Percentiles rank a stretch among this genome's conserved stretches.
These are phyloP conservation scores for Drosophila lacicola DNA, from an alignment of 2,888 invertebrate species.

Conservation along the genomic window DNA sequence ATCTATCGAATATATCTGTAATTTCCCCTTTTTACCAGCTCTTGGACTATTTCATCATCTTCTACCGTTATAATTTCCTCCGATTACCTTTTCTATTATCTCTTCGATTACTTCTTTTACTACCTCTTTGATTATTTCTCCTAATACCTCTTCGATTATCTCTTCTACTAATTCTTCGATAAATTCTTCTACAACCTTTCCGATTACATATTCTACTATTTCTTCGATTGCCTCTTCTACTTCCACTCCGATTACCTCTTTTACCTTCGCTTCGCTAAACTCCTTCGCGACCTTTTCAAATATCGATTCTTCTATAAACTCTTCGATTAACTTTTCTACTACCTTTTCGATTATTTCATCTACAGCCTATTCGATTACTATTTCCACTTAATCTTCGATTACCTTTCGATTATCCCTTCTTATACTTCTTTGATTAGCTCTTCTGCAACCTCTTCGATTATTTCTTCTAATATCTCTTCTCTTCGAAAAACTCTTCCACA, in stretches of 20 bases:
- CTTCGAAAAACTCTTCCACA: neutral
- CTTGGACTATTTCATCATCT: too few species aligned
- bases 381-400: neutral
- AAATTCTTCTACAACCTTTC: neutral
- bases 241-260: neutral
- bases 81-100: conserved; percentile 3
- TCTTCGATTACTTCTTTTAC: neutral
- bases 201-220: neutral
- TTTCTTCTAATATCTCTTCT: neutral
- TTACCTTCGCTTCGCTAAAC: neutral
- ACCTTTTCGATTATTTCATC: neutral
- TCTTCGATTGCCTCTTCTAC: neutral
- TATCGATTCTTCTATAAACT: neutral
- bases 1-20: too few species aligned
- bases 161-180: too few species aligned
- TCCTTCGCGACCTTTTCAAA: too few species aligned
- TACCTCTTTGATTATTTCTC: neutral
- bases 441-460: neutral
- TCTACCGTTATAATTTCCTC: too few species aligned
- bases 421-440: neutral
- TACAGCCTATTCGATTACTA: neutral
- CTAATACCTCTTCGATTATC: neutral
- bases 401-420: neutral
- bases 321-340: neutral
- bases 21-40: too few species aligned